phyloP scores from a whole-genome alignment of 2,113 vertebrate genomes.

The Anguilla japonica region DNA sequence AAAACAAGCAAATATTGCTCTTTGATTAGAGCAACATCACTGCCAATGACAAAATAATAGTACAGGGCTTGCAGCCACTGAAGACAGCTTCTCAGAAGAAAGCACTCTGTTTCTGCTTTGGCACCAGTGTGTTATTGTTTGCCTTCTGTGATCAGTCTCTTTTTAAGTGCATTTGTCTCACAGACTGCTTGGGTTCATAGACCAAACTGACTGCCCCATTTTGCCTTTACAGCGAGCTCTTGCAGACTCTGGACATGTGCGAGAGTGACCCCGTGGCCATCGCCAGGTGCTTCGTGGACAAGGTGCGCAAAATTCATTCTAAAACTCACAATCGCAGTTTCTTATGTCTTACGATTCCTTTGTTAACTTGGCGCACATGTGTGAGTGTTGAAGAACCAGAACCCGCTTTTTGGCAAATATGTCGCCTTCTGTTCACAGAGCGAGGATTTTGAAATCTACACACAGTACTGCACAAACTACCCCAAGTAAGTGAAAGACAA shows the following conservation, averaged over 20 bases:
- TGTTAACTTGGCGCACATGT: not conserved
- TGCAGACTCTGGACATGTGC: constrained; percentile 89
- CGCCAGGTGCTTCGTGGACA: constrained; percentile 89
- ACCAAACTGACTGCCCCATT: constrained; percentile 10
- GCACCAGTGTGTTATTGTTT: not conserved
- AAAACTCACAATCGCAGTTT: not conserved
- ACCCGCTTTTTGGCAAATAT: not conserved
- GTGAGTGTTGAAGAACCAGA: not conserved
- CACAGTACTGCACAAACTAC: constrained; percentile 98
- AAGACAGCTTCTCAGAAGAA: not conserved
- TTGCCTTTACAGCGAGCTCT: constrained; percentile 75
- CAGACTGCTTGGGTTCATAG: not conserved
- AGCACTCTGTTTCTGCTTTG: not conserved
- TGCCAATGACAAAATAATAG: not conserved
- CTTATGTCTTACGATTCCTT: not conserved
- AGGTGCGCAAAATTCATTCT: constrained; percentile 67
- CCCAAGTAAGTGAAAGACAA: constrained; percentile 82
- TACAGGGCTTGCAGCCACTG: not conserved
- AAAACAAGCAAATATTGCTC: constrained; percentile 17
- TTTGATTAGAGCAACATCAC: constrained; percentile 16
- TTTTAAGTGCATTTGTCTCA: not conserved
- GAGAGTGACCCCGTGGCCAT: constrained; percentile 87
- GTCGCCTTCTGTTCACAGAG: constrained; percentile 69
- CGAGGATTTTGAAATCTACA: constrained; percentile 95
- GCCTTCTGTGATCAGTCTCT: not conserved